Base-by-base conservation (phyloP, 1,140 invertebrate species). In the Andrena cerasifolii region DNA sequence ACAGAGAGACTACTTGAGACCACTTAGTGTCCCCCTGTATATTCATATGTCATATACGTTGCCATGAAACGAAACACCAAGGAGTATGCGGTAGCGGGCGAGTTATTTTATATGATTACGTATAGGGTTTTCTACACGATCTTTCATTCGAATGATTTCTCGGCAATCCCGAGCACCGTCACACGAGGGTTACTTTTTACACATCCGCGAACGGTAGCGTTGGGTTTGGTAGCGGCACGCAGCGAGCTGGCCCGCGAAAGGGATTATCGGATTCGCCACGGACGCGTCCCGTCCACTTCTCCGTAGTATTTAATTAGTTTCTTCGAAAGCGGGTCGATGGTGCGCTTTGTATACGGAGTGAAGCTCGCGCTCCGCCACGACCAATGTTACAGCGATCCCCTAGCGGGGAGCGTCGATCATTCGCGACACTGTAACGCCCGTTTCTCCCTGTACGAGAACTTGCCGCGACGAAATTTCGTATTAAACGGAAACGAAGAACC, bases 401-500 rank as follows among this genome's bases (percentile, higher is more conserved):
- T n/a, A n/a, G n/a, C n/a, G n/a, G n/a, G n/a, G n/a, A n/a, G n/a
- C n/a, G n/a, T n/a, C n/a, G n/a, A n/a, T n/a, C n/a, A n/a, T n/a
- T n/a, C n/a, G n/a, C n/a, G n/a, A n/a, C n/a, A n/a, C 24, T 3
- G 49, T 24, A 24, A 51, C 0, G 10, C 24, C 24, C 49, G 7
- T 24, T 51, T 51, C 49, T 24, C n/a, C 12, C 43, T 26, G 24
- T 47, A 36, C 33, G 16, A 40, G 10, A 61, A 61, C 8, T 1
- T n/a, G n/a, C 18, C 31, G 7, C 45, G 43, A n/a, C 62, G n/a
- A 7, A 16, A 10, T 43, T 40, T 61, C 33, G 58, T 10, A 31
- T 24, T 24, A 31, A 14, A 53, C 63, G 65, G 58, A 47, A 67
- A 63, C 75, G 82, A 53, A 62, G 75, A 68, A 75, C 80, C 45